These are phyloP conservation scores for Syrmaticus mikado DNA, from an alignment of 2,113 vertebrate species.

Conservation along the genomic window DNA sequence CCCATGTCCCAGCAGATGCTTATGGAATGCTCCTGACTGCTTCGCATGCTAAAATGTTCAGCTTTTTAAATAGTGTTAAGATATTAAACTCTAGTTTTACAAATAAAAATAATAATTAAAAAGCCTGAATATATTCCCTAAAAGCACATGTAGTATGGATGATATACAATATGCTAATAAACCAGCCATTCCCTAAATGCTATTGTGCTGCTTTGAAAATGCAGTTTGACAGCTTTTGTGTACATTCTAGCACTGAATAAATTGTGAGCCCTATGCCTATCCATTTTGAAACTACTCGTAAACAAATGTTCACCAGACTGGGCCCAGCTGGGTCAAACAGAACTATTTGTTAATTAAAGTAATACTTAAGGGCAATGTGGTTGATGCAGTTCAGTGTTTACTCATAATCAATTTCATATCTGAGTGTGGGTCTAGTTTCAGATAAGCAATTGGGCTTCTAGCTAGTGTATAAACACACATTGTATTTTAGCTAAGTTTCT, in stretches of 20 bases:
- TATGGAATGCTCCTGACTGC: slow-evolving; percentile 67
- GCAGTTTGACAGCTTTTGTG: background rate
- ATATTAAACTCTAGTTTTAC: background rate
- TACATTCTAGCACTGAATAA: background rate
- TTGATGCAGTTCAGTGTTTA: background rate
- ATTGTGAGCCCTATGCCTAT: background rate
- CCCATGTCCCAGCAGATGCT: slow-evolving; percentile 56
- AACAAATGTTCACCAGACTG: background rate
- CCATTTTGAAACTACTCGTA: background rate
- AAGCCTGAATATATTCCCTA: background rate
- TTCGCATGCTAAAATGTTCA: slow-evolving; percentile 55
- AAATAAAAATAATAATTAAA: background rate
- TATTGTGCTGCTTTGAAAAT: slow-evolving; percentile 8
- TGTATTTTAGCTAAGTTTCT: background rate
- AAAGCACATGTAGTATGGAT: background rate
- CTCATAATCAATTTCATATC: background rate
- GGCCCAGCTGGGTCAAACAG: background rate
- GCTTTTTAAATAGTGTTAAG: slow-evolving; percentile 63
- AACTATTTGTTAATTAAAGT: background rate
- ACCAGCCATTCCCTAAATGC: background rate
- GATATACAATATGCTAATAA: background rate
- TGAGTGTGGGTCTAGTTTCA: background rate
- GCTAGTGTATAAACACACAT: background rate
- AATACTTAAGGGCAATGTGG: background rate
- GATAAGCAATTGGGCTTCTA: background rate